Conservation (phyloP, 2,888 invertebrate species). For the Mesorhabditis belari region DNA sequence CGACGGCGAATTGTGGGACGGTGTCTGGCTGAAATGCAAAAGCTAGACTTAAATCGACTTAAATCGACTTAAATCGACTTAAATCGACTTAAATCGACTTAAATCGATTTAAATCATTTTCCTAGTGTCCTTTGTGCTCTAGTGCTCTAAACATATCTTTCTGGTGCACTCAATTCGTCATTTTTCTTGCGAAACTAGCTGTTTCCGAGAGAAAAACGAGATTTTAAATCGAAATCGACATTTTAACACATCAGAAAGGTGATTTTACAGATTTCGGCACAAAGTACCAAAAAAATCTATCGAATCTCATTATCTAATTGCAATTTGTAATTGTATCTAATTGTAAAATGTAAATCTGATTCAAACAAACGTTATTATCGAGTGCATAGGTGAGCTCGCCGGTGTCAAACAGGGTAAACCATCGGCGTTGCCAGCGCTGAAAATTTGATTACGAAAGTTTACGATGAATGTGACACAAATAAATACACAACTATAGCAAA, state of each 20-base stretch:
- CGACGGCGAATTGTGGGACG: constrained; percentile 88
- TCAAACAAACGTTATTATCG: constrained; percentile 76
- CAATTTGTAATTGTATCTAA: too few species aligned
- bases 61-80: too few species aligned
- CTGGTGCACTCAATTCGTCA: too few species aligned
- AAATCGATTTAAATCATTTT: too few species aligned
- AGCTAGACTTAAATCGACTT: too few species aligned
- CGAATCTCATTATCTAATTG: too few species aligned
- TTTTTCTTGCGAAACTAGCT: neutral
- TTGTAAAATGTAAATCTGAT: too few species aligned
- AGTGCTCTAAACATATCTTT: too few species aligned
- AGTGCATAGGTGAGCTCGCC: constrained; percentile 93
- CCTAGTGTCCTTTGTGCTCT: too few species aligned
- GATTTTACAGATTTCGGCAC: too few species aligned
- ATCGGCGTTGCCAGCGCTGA: constrained; percentile 96
- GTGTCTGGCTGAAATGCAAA: constrained; percentile 76
- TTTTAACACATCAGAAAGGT: neutral
- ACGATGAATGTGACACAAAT: too few species aligned
- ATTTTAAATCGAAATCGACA: neutral
- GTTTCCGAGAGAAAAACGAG: neutral
- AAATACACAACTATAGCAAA: too few species aligned
- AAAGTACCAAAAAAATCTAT: constrained; percentile 1
- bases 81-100: constrained; percentile 8
- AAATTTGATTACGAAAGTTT: constrained; percentile 53
- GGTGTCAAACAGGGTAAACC: constrained; percentile 95